phyloP scores from a whole-genome alignment of 2,113 vertebrate genomes.

The Pyrgilauda ruficollis region DNA sequence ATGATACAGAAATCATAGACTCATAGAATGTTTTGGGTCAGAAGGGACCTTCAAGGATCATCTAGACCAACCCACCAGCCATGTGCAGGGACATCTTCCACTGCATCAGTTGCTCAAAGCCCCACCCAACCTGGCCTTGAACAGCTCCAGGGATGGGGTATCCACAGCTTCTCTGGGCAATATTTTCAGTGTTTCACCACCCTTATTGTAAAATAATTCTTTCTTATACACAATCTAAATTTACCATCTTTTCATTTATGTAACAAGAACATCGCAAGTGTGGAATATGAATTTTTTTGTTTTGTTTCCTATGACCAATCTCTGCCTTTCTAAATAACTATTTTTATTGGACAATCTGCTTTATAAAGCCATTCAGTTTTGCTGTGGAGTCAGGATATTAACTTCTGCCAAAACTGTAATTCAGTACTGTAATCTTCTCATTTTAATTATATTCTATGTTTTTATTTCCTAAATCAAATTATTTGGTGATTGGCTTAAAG shows the following conservation, averaged over 20 bases:
- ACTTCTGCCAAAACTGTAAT: background rate
- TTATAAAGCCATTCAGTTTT: background rate
- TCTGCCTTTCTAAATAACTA: background rate
- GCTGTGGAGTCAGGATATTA: background rate
- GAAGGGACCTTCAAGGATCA: background rate
- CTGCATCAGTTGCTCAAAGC: background rate
- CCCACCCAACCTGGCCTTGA: background rate
- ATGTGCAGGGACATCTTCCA: background rate
- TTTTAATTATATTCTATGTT: background rate
- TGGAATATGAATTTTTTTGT: background rate
- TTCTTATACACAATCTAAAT: background rate
- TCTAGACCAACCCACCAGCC: background rate
- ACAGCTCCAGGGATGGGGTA: background rate
- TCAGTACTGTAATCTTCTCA: background rate
- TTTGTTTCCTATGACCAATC: background rate
- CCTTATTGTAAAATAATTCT: background rate
- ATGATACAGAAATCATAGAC: accelerated
- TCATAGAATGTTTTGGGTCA: background rate
- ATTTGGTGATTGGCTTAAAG: background rate
- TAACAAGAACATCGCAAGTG: accelerated
- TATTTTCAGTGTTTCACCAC: background rate
- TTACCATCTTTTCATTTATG: background rate
- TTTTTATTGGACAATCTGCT: background rate
- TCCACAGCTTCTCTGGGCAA: background rate
- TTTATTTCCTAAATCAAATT: background rate